These are phyloP conservation scores for Vollenhovia emeryi DNA, from an alignment of 1,140 invertebrate species.

Conservation along the genomic window DNA sequence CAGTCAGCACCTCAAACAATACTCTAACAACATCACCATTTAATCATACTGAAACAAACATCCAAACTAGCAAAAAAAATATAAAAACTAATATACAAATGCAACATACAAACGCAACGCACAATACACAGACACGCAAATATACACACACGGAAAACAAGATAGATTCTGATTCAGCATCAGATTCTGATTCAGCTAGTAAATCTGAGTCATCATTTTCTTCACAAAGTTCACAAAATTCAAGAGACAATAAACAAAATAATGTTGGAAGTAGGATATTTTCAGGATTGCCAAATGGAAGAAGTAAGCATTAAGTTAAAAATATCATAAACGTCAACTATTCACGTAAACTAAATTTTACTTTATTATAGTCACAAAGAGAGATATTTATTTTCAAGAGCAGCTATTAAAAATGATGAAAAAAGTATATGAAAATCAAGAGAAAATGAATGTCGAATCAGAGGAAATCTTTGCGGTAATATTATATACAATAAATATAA, in stretches of 20 bases:
- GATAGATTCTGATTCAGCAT: neutral
- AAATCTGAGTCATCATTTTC: too few species aligned
- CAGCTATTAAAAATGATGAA: neutral
- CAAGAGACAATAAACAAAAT: neutral
- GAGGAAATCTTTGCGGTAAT: neutral
- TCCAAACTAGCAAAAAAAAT: too few species aligned
- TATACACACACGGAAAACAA: too few species aligned
- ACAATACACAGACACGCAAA: too few species aligned
- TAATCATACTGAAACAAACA: too few species aligned
- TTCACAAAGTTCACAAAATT: neutral
- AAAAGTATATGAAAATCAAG: neutral
- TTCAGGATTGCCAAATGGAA: neutral
- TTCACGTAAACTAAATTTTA: neutral
- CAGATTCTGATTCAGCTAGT: neutral
- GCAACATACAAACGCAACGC: too few species aligned
- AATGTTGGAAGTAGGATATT: neutral
- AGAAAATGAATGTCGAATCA: neutral
- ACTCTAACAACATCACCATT: too few species aligned
- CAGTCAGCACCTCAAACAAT: too few species aligned
- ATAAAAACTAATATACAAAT: too few species aligned
- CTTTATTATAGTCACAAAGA: neutral
- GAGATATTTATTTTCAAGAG: neutral
- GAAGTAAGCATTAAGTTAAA: neutral
- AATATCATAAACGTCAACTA: neutral
- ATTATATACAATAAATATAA: too few species aligned